Evolutionary conservation across 2,797 vertebrate species (phyloP).

Genomic region (Dendrocincla fuliginosa): DNA sequence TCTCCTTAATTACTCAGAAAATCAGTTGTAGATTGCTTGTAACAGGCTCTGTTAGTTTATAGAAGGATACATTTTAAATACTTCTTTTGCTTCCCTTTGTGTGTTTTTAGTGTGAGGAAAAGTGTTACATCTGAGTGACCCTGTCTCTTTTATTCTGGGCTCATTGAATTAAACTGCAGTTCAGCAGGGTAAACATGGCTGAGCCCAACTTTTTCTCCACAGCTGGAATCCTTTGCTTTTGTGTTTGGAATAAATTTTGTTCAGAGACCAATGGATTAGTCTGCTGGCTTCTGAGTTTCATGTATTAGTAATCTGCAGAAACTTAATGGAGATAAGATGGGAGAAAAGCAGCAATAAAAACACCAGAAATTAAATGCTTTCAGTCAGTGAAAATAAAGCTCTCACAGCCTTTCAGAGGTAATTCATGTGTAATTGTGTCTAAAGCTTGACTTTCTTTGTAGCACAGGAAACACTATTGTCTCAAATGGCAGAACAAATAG

Average conservation of each 20-base stretch:
- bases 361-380: not conserved
- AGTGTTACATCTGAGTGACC: not conserved
- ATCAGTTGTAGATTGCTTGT: not conserved
- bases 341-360: not conserved
- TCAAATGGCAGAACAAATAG: conserved; percentile 31
- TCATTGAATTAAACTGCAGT: not conserved
- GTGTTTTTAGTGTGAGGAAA: not conserved
- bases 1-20: not conserved
- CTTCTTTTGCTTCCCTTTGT: not conserved
- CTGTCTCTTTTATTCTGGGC: not conserved
- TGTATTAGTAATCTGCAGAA: not conserved
- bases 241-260: not conserved
- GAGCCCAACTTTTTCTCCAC: not conserved
- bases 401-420: conserved; percentile 26
- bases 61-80: not conserved
- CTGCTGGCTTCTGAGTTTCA: not conserved
- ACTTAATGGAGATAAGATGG: not conserved
- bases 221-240: not conserved
- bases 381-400: not conserved
- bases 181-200: not conserved
- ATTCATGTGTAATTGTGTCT: conserved; percentile 18
- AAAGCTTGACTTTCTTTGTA: conserved; percentile 6
- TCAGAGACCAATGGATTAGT: not conserved
- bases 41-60: not conserved
- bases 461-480: conserved; percentile 47